phyloP scores from a whole-genome alignment of 2,113 vertebrate species.

The Protobothrops flavoviridis region DNA sequence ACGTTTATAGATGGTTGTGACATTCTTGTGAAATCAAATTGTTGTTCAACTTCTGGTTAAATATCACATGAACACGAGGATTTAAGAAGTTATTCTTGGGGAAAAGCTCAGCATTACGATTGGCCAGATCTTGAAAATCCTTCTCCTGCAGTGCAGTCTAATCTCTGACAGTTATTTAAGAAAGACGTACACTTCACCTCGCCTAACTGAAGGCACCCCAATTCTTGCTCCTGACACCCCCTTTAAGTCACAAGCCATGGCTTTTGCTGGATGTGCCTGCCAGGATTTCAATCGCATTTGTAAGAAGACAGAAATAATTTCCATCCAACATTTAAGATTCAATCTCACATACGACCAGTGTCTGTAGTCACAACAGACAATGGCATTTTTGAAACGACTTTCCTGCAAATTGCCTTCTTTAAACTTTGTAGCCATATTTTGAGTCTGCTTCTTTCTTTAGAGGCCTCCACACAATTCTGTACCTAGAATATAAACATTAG shows the following conservation, averaged over 20 bases:
- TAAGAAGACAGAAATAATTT: background rate
- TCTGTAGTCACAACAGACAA: background rate
- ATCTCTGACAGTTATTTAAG: background rate
- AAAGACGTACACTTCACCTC: background rate
- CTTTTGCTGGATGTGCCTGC: background rate
- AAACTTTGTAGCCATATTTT: background rate
- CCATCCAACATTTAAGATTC: background rate
- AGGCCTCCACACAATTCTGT: background rate
- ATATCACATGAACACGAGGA: background rate
- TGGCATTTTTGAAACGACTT: background rate
- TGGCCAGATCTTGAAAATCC: background rate
- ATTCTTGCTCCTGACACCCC: background rate
- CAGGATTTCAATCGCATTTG: background rate
- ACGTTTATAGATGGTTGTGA: background rate
- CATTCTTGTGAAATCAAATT: background rate
- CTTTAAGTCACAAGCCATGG: background rate
- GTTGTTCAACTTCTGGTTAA: background rate
- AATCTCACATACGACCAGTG: background rate
- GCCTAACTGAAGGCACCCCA: background rate
- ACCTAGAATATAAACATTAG: constrained; percentile 2
- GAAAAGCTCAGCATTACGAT: background rate
- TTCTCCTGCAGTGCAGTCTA: background rate
- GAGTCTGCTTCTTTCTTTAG: background rate
- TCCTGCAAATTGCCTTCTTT: background rate
- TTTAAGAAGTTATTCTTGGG: background rate